A percentile compares a stretch with the other conserved stretches of the same genome.
These are phyloP conservation scores for Pycnomerus fuliginosus DNA, from an alignment of 2,888 invertebrate genomes.

Conservation along the genomic window DNA sequence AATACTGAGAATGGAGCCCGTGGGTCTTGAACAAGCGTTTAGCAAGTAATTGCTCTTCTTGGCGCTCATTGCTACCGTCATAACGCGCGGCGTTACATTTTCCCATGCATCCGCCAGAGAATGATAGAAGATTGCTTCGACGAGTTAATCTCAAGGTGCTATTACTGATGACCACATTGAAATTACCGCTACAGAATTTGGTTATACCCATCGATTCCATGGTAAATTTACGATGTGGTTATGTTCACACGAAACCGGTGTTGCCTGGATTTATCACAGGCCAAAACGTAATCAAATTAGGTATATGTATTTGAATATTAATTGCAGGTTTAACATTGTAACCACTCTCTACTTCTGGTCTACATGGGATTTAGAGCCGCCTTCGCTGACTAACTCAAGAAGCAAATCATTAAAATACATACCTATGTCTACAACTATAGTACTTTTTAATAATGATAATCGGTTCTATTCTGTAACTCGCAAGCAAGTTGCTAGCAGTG, in stretches of 20 bases:
- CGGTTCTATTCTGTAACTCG: too few species aligned
- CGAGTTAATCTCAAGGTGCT: slow-evolving; percentile 22
- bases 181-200: slow-evolving; percentile 18
- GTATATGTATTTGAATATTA: slow-evolving; percentile 32
- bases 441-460: too few species aligned
- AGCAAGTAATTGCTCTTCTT: slow-evolving; percentile 17
- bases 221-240: slow-evolving; percentile 30
- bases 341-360: neutral
- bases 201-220: slow-evolving; percentile 21
- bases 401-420: too few species aligned
- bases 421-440: too few species aligned
- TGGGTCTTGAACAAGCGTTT: slow-evolving; percentile 19
- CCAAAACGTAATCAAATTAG: slow-evolving; percentile 36
- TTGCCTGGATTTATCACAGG: slow-evolving; percentile 32
- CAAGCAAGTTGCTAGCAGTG: too few species aligned
- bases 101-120: slow-evolving; percentile 1
- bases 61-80: slow-evolving; percentile 11
- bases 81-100: slow-evolving; percentile 6
- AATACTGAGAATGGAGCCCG: slow-evolving; percentile 22
- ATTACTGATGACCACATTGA: slow-evolving; percentile 17
- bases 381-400: too few species aligned
- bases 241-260: slow-evolving; percentile 25
- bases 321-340: slow-evolving; percentile 9
- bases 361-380: neutral
- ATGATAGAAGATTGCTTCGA: slow-evolving; percentile 20